Percentiles rank a stretch among this genome's conserved stretches.
Conservation (phyloP, 2,888 invertebrate genomes). For the Celastrina argiolus region DNA sequence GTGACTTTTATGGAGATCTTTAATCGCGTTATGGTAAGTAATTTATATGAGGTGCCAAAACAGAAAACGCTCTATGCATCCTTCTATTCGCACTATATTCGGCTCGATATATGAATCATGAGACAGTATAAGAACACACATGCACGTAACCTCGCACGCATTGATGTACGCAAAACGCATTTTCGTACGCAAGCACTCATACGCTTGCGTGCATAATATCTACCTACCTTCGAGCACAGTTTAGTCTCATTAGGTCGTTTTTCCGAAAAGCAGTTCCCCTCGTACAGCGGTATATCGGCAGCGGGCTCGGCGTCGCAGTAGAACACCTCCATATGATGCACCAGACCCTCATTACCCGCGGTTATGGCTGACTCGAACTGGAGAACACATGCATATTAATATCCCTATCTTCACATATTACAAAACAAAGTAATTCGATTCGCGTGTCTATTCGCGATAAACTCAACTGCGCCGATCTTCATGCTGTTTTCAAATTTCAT, state of each 20-base stretch:
- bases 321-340: constrained; percentile 99
- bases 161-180: not conserved
- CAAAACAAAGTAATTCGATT: no score
- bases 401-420: no score
- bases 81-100: not conserved
- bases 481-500: no score
- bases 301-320: constrained; percentile 88
- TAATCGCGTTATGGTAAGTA: no score
- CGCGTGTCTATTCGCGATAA: no score
- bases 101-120: no score
- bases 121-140: not conserved
- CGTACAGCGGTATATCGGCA: constrained; percentile 85
- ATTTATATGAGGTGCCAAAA: no score
- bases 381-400: no score
- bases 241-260: constrained; percentile 86
- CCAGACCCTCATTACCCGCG: constrained; percentile 87
- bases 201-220: not conserved
- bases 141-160: not conserved
- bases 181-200: not conserved
- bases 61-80: no score
- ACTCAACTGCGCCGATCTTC: no score
- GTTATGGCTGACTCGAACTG: constrained; percentile 93
- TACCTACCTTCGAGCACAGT: constrained; percentile 80
- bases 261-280: constrained; percentile 89
- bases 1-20: no score